Evolutionary conservation across 2,797 vertebrate species (phyloP), one percentile per base, ranked within the genome.

Genomic region (Oophaga sylvatica): DNA sequence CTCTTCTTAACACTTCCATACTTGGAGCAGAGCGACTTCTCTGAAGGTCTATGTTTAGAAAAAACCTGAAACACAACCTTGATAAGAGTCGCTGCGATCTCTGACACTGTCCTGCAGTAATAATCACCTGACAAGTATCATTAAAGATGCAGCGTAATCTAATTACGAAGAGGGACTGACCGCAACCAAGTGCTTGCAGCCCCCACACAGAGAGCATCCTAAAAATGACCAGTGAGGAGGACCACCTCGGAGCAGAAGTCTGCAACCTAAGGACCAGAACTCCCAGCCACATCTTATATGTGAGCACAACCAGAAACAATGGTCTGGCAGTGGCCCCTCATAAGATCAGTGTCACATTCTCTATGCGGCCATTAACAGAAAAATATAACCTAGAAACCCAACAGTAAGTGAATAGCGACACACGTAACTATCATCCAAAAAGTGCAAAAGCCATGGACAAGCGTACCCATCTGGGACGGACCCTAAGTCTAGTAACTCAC

Each of bases 21-120:
- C 59, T 84, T 70, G 87, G 87, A 62, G 60, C 22, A 31, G 20
- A 62, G 62, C 29, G 29, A 68, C 31, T 31, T 62, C 80, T 76
- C 73, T 22, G 20, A 68, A 78, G 60, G 16, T 83, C 87, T 87
- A 87, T 79, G 81, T 84, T 87, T 87, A 84, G 87, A 87, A 70
- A 83, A 76, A 87, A 76, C 56, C 53, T 84, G 87, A 84, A 81
- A 87, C 80, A 68, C 70, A 77, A 81, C 59, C 86, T 82, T 26
- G 60, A 82, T 76, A 35, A 67, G 86, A 35, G 59, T 20, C 16
- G 22, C 81, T 77, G 26, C 31, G 16, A 82, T 77, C 68, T 19
- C 63, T 70, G 62, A 78, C 62, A 68, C 20, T 26, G 56, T 70
- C 59, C 17, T 19, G n/a, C 11, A n/a, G 35, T 76, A 62, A 62